Conservation (phyloP, 2,888 invertebrate species). For the Meiosimyza platycephala region DNA sequence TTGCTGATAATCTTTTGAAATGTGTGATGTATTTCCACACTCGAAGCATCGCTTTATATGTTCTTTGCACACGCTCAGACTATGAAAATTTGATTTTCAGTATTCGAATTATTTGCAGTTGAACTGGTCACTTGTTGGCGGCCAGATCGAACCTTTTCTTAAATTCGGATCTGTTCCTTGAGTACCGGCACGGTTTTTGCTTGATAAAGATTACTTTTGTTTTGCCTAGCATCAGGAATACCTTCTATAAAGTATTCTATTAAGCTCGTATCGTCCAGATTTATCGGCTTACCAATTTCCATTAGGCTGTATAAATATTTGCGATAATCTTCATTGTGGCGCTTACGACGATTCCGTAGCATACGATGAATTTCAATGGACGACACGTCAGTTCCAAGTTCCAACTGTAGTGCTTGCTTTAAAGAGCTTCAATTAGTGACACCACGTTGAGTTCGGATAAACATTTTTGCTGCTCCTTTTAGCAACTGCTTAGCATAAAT, state of each 20-base stretch:
- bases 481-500: constrained; percentile 32
- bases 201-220: constrained; percentile 12
- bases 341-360: constrained; percentile 22
- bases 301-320: constrained; percentile 36
- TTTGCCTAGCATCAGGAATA: constrained; percentile 18
- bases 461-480: constrained; percentile 29
- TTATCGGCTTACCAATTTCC: constrained; percentile 26
- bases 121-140: neutral
- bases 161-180: too few species aligned
- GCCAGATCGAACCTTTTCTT: too few species aligned
- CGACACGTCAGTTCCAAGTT: constrained; percentile 8
- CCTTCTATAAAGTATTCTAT: constrained; percentile 31
- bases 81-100: too few species aligned
- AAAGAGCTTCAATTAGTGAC: constrained; percentile 12
- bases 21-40: too few species aligned
- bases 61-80: too few species aligned
- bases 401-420: neutral
- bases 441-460: constrained; percentile 24
- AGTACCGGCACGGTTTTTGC: too few species aligned
- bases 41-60: too few species aligned
- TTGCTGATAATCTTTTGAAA: too few species aligned
- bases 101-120: too few species aligned
- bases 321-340: constrained; percentile 13
- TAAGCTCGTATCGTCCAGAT: constrained; percentile 26
- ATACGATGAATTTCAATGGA: constrained; percentile 28